phyloP scores from a whole-genome alignment of 2,113 vertebrate species.

The Corvus cornix region DNA sequence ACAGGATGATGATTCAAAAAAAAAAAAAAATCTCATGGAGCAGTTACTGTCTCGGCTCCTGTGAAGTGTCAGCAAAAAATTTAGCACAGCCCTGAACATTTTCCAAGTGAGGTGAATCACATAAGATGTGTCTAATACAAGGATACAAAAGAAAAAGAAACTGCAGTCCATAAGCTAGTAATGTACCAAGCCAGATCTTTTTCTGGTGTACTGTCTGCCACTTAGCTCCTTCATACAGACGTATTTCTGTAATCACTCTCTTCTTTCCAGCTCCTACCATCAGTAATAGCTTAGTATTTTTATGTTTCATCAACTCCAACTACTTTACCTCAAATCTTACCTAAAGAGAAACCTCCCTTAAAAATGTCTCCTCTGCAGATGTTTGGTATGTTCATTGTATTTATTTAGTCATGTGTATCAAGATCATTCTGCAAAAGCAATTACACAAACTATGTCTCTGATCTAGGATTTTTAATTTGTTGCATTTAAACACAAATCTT shows the following conservation, averaged over 20 bases:
- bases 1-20: background rate
- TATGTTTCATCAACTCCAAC: background rate
- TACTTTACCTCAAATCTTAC: background rate
- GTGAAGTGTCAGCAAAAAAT: slow-evolving; percentile 9
- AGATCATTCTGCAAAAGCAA: background rate
- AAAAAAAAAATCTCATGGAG: background rate
- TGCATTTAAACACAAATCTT: background rate
- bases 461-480: background rate
- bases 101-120: background rate
- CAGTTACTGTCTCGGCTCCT: background rate
- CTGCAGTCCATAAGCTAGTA: background rate
- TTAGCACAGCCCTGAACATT: background rate
- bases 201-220: background rate
- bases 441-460: background rate
- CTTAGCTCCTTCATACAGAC: background rate
- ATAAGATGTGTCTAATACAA: background rate
- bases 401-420: background rate
- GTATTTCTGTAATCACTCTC: background rate
- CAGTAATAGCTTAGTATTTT: background rate
- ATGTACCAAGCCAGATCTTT: background rate
- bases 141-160: background rate
- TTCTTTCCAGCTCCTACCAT: background rate
- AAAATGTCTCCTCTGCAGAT: background rate
- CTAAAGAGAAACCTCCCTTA: background rate
- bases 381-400: background rate